A percentile compares a stretch with the other conserved stretches of the same genome.
These are phyloP conservation scores for fruit fly (Drosophila melanogaster) DNA, from an alignment of 1,140 invertebrate genomes.

Conservation along the genomic window DNA sequence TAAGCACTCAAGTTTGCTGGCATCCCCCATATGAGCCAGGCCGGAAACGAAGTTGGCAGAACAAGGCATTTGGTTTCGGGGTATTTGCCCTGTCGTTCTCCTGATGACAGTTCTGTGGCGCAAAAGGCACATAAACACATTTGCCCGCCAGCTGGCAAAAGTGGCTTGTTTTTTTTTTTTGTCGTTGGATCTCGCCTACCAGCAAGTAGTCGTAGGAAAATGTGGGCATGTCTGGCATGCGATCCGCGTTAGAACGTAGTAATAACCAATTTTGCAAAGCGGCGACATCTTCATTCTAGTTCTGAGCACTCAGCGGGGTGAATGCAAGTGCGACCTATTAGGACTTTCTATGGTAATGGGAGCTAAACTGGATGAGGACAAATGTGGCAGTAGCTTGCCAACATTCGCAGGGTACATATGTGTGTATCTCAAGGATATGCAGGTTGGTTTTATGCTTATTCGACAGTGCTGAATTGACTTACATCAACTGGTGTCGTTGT, in stretches of 20 bases:
- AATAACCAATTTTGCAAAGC: constrained; percentile 2
- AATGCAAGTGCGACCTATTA: neutral
- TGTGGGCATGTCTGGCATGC: neutral
- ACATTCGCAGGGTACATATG: too few relatives aligned
- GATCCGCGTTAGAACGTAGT: neutral
- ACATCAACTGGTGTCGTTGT: neutral
- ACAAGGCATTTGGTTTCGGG: constrained; percentile 37
- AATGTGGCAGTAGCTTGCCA: too few relatives aligned
- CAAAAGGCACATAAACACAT: constrained; percentile 7
- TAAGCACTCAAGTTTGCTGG: neutral
- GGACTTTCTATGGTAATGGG: neutral
- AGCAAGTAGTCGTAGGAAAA: neutral
- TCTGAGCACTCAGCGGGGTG: neutral
- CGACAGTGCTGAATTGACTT: neutral
- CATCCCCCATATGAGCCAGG: neutral
- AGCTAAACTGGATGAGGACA: neutral
- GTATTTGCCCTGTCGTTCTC: constrained; percentile 15
- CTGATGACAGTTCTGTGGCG: constrained; percentile 1
- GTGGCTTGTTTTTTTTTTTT: constrained; percentile 7
- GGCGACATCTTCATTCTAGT: neutral
- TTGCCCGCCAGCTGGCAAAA: neutral
- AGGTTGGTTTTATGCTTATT: too few relatives aligned
- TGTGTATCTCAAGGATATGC: too few relatives aligned
- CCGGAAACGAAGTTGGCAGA: neutral
- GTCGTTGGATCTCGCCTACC: neutral